Conservation (phyloP, 2,113 vertebrate genomes). For the Podiceps cristatus region DNA sequence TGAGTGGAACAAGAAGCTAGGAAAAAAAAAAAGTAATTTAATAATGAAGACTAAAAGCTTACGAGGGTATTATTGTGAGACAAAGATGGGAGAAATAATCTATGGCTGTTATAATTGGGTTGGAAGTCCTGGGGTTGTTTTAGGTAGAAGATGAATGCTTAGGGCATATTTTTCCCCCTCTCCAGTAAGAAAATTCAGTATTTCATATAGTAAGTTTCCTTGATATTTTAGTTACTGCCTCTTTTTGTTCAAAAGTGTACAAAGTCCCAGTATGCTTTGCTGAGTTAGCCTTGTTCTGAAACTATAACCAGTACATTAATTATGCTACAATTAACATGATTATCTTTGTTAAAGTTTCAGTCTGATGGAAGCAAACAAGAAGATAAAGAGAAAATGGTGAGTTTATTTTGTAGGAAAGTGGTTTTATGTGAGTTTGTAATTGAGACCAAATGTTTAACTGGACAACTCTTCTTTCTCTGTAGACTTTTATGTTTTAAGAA, state of each 20-base stretch:
- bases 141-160: not conserved
- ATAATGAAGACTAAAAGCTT: not conserved
- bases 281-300: not conserved
- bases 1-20: not conserved
- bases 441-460: not conserved
- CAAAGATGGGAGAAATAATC: not conserved
- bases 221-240: not conserved
- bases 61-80: not conserved
- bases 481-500: not conserved
- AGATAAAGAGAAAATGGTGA: conserved; percentile 87
- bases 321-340: not conserved
- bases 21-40: not conserved
- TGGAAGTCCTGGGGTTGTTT: not conserved
- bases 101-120: not conserved
- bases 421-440: not conserved
- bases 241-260: not conserved
- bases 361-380: conserved; percentile 83
- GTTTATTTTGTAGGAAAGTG: not conserved
- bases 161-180: not conserved
- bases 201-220: not conserved
- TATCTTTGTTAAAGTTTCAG: conserved; percentile 78
- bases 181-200: not conserved
- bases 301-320: not conserved
- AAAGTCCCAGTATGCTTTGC: not conserved
- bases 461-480: not conserved